A percentile compares a stretch with the other conserved stretches of the same genome.
phyloP scores from a whole-genome alignment of 37 sponge, comb jelly and placozoan genomes.

The Geodia barretti region DNA sequence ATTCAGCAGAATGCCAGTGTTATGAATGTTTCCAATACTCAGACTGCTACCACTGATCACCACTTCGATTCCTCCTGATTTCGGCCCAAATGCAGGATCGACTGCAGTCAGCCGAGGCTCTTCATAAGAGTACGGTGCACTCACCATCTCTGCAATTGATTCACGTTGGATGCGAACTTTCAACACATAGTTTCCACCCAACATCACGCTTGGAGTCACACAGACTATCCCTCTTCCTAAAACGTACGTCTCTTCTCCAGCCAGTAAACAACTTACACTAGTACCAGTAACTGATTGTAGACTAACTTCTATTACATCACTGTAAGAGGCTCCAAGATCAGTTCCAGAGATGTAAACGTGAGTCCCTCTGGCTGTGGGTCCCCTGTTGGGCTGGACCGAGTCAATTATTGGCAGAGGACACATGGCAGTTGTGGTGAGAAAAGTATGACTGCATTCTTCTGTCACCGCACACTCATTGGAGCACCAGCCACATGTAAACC shows the following conservation, averaged over 20 bases:
- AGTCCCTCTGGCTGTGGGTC: constrained; percentile 73
- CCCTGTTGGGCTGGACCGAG: constrained; percentile 37
- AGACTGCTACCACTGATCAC: constrained; percentile 60
- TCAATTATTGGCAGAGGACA: constrained; percentile 59
- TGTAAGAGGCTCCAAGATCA: constrained; percentile 65
- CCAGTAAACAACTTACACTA: constrained; percentile 27
- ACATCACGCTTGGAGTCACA: constrained; percentile 1
- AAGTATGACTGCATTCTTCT: constrained; percentile 20
- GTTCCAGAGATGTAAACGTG: constrained; percentile 64
- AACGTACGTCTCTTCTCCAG: constrained; percentile 19
- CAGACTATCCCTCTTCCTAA: constrained; percentile 25
- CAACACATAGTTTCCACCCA: neutral
- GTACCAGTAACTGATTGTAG: constrained; percentile 16
- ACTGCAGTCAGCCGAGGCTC: constrained; percentile 38
- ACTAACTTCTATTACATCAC: neutral
- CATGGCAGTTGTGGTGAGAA: neutral
- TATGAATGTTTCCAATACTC: constrained; percentile 59
- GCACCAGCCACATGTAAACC: constrained; percentile 70
- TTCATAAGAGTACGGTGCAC: neutral
- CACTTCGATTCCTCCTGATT: constrained; percentile 68
- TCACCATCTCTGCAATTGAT: neutral
- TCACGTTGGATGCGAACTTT: neutral
- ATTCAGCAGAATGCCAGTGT: constrained; percentile 30
- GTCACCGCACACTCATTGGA: neutral
- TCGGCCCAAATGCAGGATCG: constrained; percentile 71